phyloP scores from a whole-genome alignment of 2,888 invertebrate genomes.

The Corbicula japonica region DNA sequence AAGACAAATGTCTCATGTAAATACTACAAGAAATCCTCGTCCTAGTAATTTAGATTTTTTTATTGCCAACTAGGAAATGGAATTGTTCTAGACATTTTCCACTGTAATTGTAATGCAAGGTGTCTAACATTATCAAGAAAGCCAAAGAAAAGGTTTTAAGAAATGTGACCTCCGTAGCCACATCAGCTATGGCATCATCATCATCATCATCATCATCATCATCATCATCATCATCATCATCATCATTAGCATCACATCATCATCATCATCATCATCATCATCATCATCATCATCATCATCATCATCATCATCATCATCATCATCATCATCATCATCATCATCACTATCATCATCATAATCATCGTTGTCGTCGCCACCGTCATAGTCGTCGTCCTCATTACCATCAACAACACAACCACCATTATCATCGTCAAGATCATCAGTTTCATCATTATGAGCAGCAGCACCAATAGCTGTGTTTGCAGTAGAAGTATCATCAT shows the following conservation, averaged over 20 bases:
- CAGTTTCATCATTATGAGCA: not conserved
- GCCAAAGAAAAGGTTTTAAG: too few species aligned
- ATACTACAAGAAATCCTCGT: too few species aligned
- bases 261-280: not conserved
- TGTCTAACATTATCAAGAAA: too few species aligned
- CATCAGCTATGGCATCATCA: constrained; percentile 3
- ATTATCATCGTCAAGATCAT: not conserved
- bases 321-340: constrained; percentile 6
- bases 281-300: not conserved
- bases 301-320: not conserved
- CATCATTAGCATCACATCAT: not conserved
- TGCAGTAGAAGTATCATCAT: not conserved
- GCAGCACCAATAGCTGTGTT: constrained; percentile 10
- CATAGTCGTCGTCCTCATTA: too few species aligned
- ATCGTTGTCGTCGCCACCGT: too few species aligned
- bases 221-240: constrained; percentile 23
- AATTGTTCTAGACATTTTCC: too few species aligned
- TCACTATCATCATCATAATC: not conserved
- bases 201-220: constrained; percentile 22
- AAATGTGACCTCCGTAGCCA: too few species aligned
- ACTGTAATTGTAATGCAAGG: too few species aligned
- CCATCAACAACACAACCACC: not conserved
- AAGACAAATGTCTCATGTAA: too few species aligned
- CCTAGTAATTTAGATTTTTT: too few species aligned
- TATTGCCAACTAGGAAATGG: too few species aligned